A percentile compares a stretch with the other conserved stretches of the same genome.
These are phyloP conservation scores for Pissodes strobi DNA, from an alignment of 1,140 invertebrate genomes.

Conservation along the genomic window DNA sequence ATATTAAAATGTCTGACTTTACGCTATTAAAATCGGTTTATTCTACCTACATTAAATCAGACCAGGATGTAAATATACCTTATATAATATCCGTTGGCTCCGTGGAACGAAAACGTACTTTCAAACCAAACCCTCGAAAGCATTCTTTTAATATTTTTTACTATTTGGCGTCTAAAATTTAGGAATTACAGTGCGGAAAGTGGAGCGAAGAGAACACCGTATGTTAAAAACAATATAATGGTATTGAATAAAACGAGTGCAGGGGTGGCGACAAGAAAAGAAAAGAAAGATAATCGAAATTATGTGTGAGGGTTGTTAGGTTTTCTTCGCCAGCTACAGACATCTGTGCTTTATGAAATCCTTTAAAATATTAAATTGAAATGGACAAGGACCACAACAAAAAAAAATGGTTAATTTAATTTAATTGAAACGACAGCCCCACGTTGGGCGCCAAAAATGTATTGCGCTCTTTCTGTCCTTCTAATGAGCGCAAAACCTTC, in stretches of 20 bases:
- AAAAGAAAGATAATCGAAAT: too few relatives aligned
- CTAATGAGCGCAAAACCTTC: too few relatives aligned
- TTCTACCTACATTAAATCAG: slow-evolving; percentile 1
- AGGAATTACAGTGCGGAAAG: neutral
- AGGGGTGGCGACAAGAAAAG: slow-evolving; percentile 6
- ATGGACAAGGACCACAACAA: neutral
- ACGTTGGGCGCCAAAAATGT: too few relatives aligned
- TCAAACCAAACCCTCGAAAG: neutral
- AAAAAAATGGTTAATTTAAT: too few relatives aligned
- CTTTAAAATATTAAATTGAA: neutral
- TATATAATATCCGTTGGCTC: slow-evolving; percentile 1
- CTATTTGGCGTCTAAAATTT: neutral
- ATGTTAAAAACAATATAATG: neutral
- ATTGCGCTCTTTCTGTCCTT: too few relatives aligned
- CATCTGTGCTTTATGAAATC: neutral
- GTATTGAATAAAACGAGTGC: neutral
- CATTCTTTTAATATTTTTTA: slow-evolving; percentile 5
- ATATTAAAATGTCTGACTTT: neutral
- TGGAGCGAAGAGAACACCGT: too few relatives aligned
- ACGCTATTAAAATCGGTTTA: neutral
- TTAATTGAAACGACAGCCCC: too few relatives aligned
- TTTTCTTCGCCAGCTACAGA: neutral
- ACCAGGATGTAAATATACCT: neutral
- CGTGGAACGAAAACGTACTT: slow-evolving; percentile 4
- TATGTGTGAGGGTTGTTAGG: too few relatives aligned